Evolutionary conservation across 2,113 vertebrate species (phyloP), one percentile per base, ranked within the genome.

Genomic region (Dolichallabes microphthalmus): DNA sequence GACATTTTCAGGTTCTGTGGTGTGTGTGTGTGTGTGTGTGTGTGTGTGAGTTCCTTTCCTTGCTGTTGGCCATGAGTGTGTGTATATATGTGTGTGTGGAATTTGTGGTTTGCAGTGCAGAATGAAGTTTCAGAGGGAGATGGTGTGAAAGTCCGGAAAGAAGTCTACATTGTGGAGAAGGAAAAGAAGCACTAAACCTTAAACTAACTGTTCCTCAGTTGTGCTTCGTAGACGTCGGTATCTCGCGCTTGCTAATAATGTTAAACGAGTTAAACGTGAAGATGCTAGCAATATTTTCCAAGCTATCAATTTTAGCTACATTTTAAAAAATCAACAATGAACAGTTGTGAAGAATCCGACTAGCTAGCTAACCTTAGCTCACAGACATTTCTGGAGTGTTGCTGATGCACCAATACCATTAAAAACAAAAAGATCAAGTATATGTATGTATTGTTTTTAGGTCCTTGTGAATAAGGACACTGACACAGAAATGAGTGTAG

Each of bases 61-160:
- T 74, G 71, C 39, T 50, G 19, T 50, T 74, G 71, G 68, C 68
- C 25, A 8, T 22, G 35, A 3, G 27, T 35, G 15, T 69, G 66
- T 39, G 30, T 71, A 17, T 66, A 13, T 39, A 32, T 39, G 52
- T 77, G 27, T 77, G 74, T 77, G 74, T 14, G 74, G 74, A 77
- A 57, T 77, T 52, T 77, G 52, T 77, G 52, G n/a, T 57, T 77
- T 77, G 75, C 27, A 77, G 19, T 57, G 14, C 73, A 19, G 14
- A 76, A 17, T 77, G n/a, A 77, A 57, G 53, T 32, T 77, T 77
- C 57, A 77, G 7, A 77, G 71, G 50, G 27, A 77, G 27, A 77
- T 11, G 32, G 75, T 32, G 27, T 77, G n/a, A 57, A 77, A 32
- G 27, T 57, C 53, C 57, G 52, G 50, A 76, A 55, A 76, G 73